Conservation (phyloP, 2,888 invertebrate species). For the Eudemis profundana region DNA sequence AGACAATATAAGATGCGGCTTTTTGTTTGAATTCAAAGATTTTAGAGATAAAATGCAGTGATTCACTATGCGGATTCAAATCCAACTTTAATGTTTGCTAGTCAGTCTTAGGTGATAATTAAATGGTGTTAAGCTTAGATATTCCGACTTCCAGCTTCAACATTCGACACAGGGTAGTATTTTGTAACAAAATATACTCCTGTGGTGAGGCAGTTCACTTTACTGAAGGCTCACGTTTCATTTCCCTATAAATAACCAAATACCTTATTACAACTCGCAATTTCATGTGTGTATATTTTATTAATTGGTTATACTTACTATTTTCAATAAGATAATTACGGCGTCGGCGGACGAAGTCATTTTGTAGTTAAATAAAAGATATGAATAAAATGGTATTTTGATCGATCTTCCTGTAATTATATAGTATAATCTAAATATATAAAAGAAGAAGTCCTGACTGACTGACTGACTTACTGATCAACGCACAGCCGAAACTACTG, state of each 20-base stretch:
- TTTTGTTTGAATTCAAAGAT: too few species aligned
- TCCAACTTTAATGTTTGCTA: too few species aligned
- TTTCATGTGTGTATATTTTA: slow-evolving; percentile 24
- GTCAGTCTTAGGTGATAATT: background rate
- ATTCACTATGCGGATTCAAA: too few species aligned
- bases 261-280: slow-evolving; percentile 43
- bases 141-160: slow-evolving; percentile 36
- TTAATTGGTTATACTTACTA: slow-evolving; percentile 15
- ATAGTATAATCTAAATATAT: too few species aligned
- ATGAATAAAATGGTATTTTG: background rate
- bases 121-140: slow-evolving; percentile 31
- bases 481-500: too few species aligned
- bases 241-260: slow-evolving; percentile 21
- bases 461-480: too few species aligned
- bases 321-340: slow-evolving; percentile 14
- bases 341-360: slow-evolving; percentile 47
- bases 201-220: slow-evolving; percentile 64
- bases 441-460: too few species aligned
- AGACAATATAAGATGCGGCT: too few species aligned
- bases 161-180: slow-evolving; percentile 72
- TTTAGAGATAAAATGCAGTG: too few species aligned
- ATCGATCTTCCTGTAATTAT: background rate
- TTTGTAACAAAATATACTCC: slow-evolving; percentile 67
- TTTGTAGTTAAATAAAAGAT: slow-evolving; percentile 52
- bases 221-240: slow-evolving; percentile 46